These are phyloP conservation scores for Rissa tridactyla DNA, from an alignment of 2,113 vertebrate genomes.

Conservation along the genomic window DNA sequence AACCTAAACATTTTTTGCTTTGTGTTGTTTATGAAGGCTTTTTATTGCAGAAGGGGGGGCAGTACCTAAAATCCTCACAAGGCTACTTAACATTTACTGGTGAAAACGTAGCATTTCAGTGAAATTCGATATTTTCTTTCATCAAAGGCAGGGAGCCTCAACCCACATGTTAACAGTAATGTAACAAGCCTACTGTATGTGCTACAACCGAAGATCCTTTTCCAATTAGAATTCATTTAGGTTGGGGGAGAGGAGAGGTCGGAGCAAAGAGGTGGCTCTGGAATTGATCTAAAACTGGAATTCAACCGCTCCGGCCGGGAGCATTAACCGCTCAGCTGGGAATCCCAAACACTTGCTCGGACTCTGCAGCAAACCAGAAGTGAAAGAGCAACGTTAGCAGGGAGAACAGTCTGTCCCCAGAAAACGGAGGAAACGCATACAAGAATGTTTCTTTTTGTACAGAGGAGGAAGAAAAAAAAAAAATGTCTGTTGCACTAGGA, in stretches of 20 bases:
- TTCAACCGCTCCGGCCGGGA: neutral
- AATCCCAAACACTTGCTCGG: neutral
- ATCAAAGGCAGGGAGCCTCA: slow-evolving; percentile 53
- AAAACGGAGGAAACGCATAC: neutral
- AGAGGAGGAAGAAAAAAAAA: neutral
- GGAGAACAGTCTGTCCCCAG: neutral
- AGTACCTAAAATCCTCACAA: slow-evolving; percentile 53
- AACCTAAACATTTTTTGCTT: neutral
- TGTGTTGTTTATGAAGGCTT: slow-evolving; percentile 8
- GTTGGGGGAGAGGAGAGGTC: neutral
- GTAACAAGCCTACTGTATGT: slow-evolving; percentile 45
- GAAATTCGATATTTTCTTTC: slow-evolving; percentile 69
- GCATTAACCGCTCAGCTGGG: neutral
- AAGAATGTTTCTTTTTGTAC: neutral
- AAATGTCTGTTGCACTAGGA: neutral
- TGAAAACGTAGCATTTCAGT: slow-evolving; percentile 59
- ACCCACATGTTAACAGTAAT: slow-evolving; percentile 62
- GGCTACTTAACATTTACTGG: slow-evolving; percentile 44
- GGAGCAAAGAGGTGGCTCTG: slow-evolving; percentile 56
- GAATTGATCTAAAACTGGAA: slow-evolving; percentile 45
- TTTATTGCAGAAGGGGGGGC: slow-evolving; percentile 13
- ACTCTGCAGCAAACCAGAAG: neutral
- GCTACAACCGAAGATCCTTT: slow-evolving; percentile 37
- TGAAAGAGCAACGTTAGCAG: neutral
- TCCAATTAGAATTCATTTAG: slow-evolving; percentile 42